Conservation (phyloP, 2,797 vertebrate genomes). For the Anisognathus igniventris region DNA sequence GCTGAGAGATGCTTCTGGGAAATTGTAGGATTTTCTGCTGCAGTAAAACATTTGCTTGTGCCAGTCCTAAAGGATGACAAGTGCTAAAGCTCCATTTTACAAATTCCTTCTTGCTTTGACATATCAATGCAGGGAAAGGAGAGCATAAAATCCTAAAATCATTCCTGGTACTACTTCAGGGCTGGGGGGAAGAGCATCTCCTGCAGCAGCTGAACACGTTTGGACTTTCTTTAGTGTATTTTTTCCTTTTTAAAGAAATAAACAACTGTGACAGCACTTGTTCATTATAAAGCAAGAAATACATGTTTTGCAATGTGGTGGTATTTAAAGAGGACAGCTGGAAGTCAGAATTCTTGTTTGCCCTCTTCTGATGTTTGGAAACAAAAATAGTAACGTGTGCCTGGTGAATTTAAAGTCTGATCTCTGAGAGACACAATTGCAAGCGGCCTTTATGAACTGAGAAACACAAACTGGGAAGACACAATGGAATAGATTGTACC, state of each 20-base stretch:
- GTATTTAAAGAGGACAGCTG: not conserved
- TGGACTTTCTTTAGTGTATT: not conserved
- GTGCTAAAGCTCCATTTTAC: not conserved
- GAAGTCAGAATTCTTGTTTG: not conserved
- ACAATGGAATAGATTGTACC: slow-evolving; percentile 49
- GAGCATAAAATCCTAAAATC: not conserved
- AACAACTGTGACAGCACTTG: not conserved
- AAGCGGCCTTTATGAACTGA: not conserved
- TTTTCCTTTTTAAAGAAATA: not conserved
- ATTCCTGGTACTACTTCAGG: not conserved
- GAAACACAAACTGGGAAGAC: slow-evolving; percentile 19
- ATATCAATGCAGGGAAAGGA: not conserved
- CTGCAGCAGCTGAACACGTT: not conserved
- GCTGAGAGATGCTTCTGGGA: not conserved
- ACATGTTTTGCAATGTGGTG: not conserved
- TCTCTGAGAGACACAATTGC: slow-evolving; percentile 23
- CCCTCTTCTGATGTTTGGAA: not conserved
- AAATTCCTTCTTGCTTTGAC: not conserved
- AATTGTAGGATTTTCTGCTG: not conserved
- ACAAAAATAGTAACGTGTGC: not conserved
- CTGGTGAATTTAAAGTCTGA: slow-evolving; percentile 7
- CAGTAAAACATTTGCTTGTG: not conserved
- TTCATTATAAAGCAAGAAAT: not conserved
- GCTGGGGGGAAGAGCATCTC: not conserved
- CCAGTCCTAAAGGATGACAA: not conserved